phyloP scores from a whole-genome alignment of 2,888 invertebrate species.

The Macropis europaea region DNA sequence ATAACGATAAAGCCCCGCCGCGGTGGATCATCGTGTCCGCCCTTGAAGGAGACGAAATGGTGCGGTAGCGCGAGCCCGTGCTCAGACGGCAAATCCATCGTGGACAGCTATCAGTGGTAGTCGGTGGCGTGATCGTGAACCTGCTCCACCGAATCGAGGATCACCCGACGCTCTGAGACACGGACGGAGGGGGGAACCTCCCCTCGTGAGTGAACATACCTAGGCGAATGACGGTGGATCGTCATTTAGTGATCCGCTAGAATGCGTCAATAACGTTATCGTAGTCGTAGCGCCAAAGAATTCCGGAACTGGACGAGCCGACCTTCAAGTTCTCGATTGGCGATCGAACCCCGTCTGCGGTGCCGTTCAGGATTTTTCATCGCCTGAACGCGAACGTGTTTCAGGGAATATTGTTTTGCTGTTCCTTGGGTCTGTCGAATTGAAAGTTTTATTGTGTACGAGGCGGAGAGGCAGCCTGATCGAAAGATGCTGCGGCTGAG shows the following conservation, averaged over 20 bases:
- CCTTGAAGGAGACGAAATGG: slow-evolving; percentile 92
- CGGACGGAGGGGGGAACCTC: no score
- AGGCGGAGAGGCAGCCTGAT: no score
- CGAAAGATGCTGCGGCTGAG: no score
- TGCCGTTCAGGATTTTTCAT: no score
- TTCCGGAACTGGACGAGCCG: slow-evolving; percentile 17
- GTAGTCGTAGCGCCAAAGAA: slow-evolving; percentile 44
- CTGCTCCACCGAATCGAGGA: neutral
- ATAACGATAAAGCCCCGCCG: slow-evolving; percentile 89
- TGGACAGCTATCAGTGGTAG: slow-evolving; percentile 70
- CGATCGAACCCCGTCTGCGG: no score
- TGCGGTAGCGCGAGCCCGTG: slow-evolving; percentile 89
- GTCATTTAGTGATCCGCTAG: slow-evolving; percentile 23
- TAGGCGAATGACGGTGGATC: slow-evolving; percentile 36
- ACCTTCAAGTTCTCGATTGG: neutral
- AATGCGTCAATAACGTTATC: slow-evolving; percentile 44
- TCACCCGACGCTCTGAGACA: no score
- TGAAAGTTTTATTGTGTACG: no score
- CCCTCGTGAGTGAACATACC: slow-evolving; percentile 1
- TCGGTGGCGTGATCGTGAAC: slow-evolving; percentile 34
- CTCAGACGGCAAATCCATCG: slow-evolving; percentile 75
- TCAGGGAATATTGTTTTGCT: no score
- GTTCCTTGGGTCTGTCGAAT: no score
- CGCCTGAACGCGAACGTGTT: no score
- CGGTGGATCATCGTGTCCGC: slow-evolving; percentile 91